Conservation (phyloP, 2,888 invertebrate species). For the Lacanobia wlatinum region DNA sequence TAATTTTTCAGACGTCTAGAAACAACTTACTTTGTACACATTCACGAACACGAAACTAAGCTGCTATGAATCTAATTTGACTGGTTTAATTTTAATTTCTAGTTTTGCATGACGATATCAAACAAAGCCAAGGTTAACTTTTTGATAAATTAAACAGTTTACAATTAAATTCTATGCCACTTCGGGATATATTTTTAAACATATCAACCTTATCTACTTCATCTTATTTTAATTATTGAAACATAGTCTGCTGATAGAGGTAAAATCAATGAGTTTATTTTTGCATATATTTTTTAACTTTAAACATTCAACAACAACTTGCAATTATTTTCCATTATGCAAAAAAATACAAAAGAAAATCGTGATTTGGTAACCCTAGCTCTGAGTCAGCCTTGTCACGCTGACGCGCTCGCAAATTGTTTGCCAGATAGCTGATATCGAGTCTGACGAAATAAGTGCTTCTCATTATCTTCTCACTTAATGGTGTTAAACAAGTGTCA, state of each 20-base stretch:
- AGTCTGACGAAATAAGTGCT: conserved; percentile 47
- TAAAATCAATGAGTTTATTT: no score
- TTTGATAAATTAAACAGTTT: no score
- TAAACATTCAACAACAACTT: neutral
- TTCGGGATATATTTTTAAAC: no score
- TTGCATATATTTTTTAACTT: no score
- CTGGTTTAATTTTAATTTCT: neutral
- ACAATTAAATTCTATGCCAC: no score
- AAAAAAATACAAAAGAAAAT: neutral
- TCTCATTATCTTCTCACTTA: conserved; percentile 33
- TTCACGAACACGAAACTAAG: neutral
- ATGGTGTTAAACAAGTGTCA: neutral
- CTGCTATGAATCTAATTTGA: neutral
- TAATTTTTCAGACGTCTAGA: neutral
- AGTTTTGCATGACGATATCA: conserved; percentile 5
- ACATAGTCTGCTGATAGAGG: no score
- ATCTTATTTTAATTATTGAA: no score
- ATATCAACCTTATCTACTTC: no score
- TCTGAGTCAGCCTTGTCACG: conserved; percentile 54
- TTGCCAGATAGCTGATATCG: conserved; percentile 51
- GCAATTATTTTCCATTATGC: neutral
- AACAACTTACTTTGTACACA: neutral
- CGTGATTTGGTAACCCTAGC: conserved; percentile 30
- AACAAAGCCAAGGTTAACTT: conserved; percentile 3
- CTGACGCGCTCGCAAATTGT: conserved; percentile 61